These are phyloP conservation scores for Lasioglossum lativentre DNA, from an alignment of 2,888 invertebrate genomes.

Conservation along the genomic window DNA sequence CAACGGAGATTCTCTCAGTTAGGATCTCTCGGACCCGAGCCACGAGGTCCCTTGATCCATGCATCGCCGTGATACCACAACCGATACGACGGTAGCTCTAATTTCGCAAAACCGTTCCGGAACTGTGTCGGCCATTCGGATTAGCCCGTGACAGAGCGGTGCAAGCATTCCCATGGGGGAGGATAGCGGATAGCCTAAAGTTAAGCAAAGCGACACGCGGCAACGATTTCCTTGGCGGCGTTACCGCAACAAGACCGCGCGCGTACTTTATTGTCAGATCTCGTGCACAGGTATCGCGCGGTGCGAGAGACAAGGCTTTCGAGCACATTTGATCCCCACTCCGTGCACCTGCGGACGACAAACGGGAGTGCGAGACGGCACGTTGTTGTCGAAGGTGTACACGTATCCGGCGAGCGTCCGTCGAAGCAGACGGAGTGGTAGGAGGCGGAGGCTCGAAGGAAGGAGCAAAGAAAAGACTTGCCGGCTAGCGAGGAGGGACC, in stretches of 20 bases:
- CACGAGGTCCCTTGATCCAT: too few species aligned
- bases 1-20: too few species aligned
- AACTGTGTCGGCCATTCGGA: neutral
- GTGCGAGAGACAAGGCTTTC: conserved; percentile 20
- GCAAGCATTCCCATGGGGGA: neutral
- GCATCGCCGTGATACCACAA: neutral
- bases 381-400: conserved; percentile 78
- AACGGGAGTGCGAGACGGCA: conserved; percentile 75
- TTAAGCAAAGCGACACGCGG: neutral
- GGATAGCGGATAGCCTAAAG: neutral
- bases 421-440: conserved; percentile 57
- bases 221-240: neutral
- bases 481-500: conserved; percentile 69
- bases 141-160: neutral
- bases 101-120: neutral
- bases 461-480: conserved; percentile 56
- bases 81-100: neutral
- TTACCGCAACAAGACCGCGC: conserved; percentile 1
- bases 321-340: conserved; percentile 56
- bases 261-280: neutral
- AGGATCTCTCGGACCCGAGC: too few species aligned
- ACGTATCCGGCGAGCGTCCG: conserved; percentile 60
- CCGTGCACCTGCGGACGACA: conserved; percentile 60
- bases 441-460: conserved; percentile 48
- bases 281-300: neutral